Evolutionary conservation across 2,888 invertebrate species (phyloP).

Genomic region (Philereme vetulata): DNA sequence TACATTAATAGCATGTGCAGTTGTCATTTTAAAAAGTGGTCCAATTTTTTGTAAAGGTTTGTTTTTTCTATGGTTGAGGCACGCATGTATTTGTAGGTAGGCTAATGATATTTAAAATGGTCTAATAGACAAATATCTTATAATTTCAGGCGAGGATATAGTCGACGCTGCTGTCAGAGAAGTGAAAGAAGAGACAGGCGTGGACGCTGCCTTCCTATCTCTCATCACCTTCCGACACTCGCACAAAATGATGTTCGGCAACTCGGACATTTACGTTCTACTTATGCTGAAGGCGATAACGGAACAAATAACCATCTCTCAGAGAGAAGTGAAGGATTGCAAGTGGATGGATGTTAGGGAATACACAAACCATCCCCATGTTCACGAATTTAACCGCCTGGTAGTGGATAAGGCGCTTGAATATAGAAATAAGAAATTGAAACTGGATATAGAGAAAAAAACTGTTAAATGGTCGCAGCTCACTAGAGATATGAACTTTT

Average conservation of each 20-base stretch:
- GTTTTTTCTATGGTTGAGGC: no score
- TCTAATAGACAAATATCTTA: not conserved
- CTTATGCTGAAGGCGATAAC: constrained; percentile 88
- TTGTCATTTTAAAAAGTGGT: no score
- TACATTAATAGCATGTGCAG: no score
- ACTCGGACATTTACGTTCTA: constrained; percentile 94
- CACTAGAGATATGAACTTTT: constrained; percentile 65
- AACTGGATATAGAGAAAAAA: constrained; percentile 83
- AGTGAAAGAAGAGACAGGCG: constrained; percentile 95
- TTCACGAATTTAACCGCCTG: constrained; percentile 88
- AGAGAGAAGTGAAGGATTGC: constrained; percentile 89
- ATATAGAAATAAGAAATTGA: constrained; percentile 83
- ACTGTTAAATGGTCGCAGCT: constrained; percentile 65
- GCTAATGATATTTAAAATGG: no score
- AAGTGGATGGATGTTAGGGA: constrained; percentile 92
- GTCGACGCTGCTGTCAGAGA: constrained; percentile 92
- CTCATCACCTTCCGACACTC: constrained; percentile 91
- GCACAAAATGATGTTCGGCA: constrained; percentile 89
- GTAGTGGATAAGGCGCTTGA: constrained; percentile 86
- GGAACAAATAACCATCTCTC: constrained; percentile 85
- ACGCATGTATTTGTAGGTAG: no score
- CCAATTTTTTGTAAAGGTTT: no score
- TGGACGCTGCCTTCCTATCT: constrained; percentile 88
- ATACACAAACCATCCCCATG: constrained; percentile 87
- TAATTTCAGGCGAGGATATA: constrained; percentile 89